phyloP scores from a whole-genome alignment of 2,797 vertebrate species.

The Sciurus carolinensis region DNA sequence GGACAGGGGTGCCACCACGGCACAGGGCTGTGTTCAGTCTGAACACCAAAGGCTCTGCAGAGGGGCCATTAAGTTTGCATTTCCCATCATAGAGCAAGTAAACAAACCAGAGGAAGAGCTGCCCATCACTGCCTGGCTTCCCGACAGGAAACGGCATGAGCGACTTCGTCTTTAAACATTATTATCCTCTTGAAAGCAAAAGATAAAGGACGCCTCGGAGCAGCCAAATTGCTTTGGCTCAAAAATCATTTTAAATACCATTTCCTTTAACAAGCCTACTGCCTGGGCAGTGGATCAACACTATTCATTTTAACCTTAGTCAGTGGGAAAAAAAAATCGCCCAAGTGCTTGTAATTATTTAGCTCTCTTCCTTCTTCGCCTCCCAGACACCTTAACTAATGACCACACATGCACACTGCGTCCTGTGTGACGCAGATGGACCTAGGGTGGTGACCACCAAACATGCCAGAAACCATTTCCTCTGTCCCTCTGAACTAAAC shows the following conservation, averaged over 20 bases:
- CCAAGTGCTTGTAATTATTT: constrained; percentile 76
- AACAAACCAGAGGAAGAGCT: constrained; percentile 38
- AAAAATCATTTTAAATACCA: constrained; percentile 84
- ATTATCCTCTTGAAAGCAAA: constrained; percentile 85
- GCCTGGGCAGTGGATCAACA: constrained; percentile 75
- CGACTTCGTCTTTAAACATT: constrained; percentile 82
- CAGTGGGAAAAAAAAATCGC: constrained; percentile 65
- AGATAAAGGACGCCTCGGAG: constrained; percentile 82
- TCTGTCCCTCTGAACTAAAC: background rate
- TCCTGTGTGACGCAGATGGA: background rate
- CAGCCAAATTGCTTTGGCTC: constrained; percentile 85
- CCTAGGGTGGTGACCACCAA: background rate
- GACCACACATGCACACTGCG: background rate
- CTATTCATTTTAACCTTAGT: constrained; percentile 79
- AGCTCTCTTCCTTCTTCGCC: constrained; percentile 1
- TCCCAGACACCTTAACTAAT: constrained; percentile 49
- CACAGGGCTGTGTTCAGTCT: background rate
- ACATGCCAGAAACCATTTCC: background rate
- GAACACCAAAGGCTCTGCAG: background rate
- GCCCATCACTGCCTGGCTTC: constrained; percentile 68
- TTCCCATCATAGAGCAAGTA: background rate
- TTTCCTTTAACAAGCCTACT: constrained; percentile 82
- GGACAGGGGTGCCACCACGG: background rate
- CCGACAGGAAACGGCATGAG: constrained; percentile 76
- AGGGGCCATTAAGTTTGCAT: background rate